Conservation (phyloP, 1,140 invertebrate species). For the Drosophila grimshawi region DNA sequence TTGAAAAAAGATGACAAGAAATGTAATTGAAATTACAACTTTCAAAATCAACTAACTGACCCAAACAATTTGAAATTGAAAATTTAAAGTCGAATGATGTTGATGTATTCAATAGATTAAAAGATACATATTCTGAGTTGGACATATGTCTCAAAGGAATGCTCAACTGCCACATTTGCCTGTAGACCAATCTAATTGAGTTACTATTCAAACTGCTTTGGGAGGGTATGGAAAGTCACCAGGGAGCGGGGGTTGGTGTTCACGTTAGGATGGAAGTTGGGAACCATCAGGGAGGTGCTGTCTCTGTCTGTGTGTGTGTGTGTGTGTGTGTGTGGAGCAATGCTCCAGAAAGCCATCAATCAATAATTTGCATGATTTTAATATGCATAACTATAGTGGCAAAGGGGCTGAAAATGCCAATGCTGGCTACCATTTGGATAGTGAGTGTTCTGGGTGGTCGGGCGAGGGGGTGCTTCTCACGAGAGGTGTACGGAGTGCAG, state of each 20-base stretch:
- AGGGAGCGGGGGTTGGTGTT: neutral
- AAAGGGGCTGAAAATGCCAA: slow-evolving; percentile 3
- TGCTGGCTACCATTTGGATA: neutral
- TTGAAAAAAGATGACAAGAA: too few relatives aligned
- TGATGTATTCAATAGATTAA: too few relatives aligned
- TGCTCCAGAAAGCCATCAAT: slow-evolving; percentile 17
- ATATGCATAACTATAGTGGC: slow-evolving; percentile 52
- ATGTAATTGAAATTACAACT: too few relatives aligned
- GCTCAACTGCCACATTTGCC: neutral
- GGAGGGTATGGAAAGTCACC: too few relatives aligned
- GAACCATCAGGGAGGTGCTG: neutral
- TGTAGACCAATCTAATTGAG: neutral
- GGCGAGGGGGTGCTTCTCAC: slow-evolving; percentile 3
- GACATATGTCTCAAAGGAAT: neutral
- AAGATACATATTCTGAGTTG: neutral
- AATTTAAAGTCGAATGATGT: too few relatives aligned
- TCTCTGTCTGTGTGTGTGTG: neutral
- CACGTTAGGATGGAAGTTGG: neutral
- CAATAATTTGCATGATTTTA: slow-evolving; percentile 70
- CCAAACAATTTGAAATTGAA: too few relatives aligned
- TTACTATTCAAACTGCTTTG: neutral
- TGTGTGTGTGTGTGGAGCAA: too few relatives aligned
- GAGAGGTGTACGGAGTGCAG: too few relatives aligned
- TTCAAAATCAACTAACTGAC: too few relatives aligned
- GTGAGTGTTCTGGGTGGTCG: slow-evolving; percentile 4